Base-by-base conservation (phyloP, 2,797 vertebrate genomes). In the Hylomyscus alleni region DNA sequence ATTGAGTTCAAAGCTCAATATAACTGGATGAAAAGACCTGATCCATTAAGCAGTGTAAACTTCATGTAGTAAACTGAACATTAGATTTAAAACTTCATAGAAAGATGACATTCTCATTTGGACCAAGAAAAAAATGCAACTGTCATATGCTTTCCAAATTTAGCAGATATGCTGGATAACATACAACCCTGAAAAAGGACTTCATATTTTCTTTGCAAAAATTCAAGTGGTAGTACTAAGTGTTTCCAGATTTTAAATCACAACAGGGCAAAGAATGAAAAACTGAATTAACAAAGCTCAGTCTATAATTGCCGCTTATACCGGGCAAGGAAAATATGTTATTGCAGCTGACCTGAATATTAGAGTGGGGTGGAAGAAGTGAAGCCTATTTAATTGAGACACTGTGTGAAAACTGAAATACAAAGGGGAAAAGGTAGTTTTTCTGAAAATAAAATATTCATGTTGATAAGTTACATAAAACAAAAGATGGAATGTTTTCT, bases 401-500 rank as follows among this genome's bases (percentile, higher is more conserved):
- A 96, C 89, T 91, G 90, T 95, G 93, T 96, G 91, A 96, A 96
- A 97, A 90, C 96, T 96, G 97, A 98, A 98, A 98, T 97, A 96
- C 95, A 95, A 97, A 98, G 92, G 92, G 97, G 95, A 98, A 98
- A 98, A 0, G 40, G 80, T 97, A 97, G 97, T 98, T 99, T 98
- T 98, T 97, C 93, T 97, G 96, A 98, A 95, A 98, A 98, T 98
- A 98, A 99, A 99, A 99, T 98, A 99, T 98, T 99, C 98, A 99
- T 99, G 98, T 96, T 98, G 98, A 98, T 98, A 99, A 99, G 98
- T 98, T 98, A 98, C 98, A 99, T 98, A 99, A 99, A 99, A 99
- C 98, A 99, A 99, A 99, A 99, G 98, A 99, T 98, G 97, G 98
- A 99, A 96, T 98, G 98, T 98, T 99, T 99, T 99, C 98, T 98